Evolutionary conservation across 2,888 invertebrate species (phyloP).

Genomic region (Himalopsyche tibetana): DNA sequence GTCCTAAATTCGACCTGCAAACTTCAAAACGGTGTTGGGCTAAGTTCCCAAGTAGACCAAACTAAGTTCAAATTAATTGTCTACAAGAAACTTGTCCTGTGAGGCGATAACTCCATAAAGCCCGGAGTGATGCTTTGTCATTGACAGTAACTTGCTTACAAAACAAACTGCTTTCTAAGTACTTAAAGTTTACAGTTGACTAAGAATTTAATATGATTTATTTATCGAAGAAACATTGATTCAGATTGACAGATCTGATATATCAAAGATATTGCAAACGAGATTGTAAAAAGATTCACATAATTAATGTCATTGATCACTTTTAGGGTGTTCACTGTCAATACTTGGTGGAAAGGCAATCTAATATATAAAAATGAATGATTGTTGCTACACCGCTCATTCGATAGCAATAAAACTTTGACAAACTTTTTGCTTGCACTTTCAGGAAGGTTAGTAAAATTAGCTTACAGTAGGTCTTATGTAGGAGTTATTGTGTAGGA

Average conservation of each 20-base stretch:
- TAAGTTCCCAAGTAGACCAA: slow-evolving; percentile 7
- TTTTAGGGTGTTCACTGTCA: no score
- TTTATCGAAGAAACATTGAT: background rate
- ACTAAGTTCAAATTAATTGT: slow-evolving; percentile 20
- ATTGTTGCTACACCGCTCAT: no score
- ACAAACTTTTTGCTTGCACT: no score
- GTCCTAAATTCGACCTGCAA: slow-evolving; percentile 14
- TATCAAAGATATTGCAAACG: background rate
- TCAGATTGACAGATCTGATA: background rate
- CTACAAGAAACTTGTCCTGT: slow-evolving; percentile 15
- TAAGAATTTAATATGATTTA: slow-evolving; percentile 10
- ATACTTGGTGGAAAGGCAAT: no score
- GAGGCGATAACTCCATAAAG: slow-evolving; percentile 6
- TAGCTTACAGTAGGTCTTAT: no score
- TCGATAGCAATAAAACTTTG: no score
- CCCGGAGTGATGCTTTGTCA: background rate
- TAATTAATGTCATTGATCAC: no score
- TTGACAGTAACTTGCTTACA: slow-evolving; percentile 29
- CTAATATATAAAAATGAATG: no score
- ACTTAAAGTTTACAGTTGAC: background rate
- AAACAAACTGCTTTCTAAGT: background rate
- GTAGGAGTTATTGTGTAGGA: no score
- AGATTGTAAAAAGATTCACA: no score
- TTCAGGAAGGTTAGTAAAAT: no score
- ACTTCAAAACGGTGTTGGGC: background rate